A percentile compares a stretch with the other conserved stretches of the same genome.
These are phyloP conservation scores for Eleutherodactylus coqui DNA, from an alignment of 2,797 vertebrate genomes.

Conservation along the genomic window DNA sequence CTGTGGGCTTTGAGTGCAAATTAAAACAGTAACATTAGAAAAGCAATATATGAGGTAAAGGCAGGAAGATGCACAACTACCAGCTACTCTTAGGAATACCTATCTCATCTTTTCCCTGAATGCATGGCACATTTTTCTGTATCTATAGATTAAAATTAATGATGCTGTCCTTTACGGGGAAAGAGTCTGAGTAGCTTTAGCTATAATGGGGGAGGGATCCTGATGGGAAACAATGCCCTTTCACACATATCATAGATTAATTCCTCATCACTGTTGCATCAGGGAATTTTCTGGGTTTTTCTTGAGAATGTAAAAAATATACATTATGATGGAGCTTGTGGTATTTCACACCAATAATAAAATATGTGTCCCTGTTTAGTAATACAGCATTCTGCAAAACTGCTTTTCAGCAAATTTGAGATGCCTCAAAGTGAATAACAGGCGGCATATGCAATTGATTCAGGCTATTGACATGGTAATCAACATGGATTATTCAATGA, in stretches of 20 bases:
- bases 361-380: slow-evolving; percentile 11
- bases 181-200: slow-evolving; percentile 5
- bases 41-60: too few relatives aligned
- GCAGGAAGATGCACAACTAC: too few relatives aligned
- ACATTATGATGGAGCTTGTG: neutral
- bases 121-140: slow-evolving; percentile 11
- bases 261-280: slow-evolving; percentile 17
- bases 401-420: slow-evolving; percentile 21
- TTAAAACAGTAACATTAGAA: too few relatives aligned
- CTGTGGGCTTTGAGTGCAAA: too few relatives aligned
- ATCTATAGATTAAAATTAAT: slow-evolving; percentile 37
- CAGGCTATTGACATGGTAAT: slow-evolving; percentile 52
- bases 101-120: neutral
- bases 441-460: slow-evolving; percentile 34
- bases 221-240: slow-evolving; percentile 33
- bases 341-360: neutral
- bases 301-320: neutral
- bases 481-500: slow-evolving; percentile 27
- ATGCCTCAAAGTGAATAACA: slow-evolving; percentile 24
- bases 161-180: slow-evolving; percentile 33
- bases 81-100: too few relatives aligned
- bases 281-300: neutral
- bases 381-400: slow-evolving; percentile 6
- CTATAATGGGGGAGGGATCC: neutral
- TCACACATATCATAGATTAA: slow-evolving; percentile 35